phyloP scores from a whole-genome alignment of 2,888 invertebrate genomes.

The Eudasyphora cyanicolor region DNA sequence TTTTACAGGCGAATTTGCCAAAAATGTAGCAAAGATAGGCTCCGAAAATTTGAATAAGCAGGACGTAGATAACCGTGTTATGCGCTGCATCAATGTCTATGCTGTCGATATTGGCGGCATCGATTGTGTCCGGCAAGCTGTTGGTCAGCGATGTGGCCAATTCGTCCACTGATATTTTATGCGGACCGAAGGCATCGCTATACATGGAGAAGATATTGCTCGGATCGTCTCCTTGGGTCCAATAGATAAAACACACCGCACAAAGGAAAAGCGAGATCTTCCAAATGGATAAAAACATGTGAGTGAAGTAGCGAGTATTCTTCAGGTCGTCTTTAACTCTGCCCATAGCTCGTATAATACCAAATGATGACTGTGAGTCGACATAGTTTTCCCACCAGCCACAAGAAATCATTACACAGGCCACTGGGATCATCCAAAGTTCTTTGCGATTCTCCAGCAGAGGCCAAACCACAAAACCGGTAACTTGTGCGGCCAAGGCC shows the following conservation, averaged over 20 bases:
- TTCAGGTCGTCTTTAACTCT: slow-evolving; percentile 90
- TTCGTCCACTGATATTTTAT: slow-evolving; percentile 89
- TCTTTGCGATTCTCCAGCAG: slow-evolving; percentile 87
- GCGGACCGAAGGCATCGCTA: slow-evolving; percentile 87
- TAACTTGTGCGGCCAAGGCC: slow-evolving; percentile 93
- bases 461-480: slow-evolving; percentile 96
- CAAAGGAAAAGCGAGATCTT: slow-evolving; percentile 91
- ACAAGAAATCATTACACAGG: slow-evolving; percentile 91
- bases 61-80: slow-evolving; percentile 87
- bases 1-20: slow-evolving; percentile 97
- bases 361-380: slow-evolving; percentile 90
- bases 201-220: slow-evolving; percentile 89
- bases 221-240: slow-evolving; percentile 88
- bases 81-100: slow-evolving; percentile 86
- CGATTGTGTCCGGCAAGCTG: slow-evolving; percentile 86
- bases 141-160: slow-evolving; percentile 76
- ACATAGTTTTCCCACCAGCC: slow-evolving; percentile 99
- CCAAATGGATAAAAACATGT: slow-evolving; percentile 95
- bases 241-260: slow-evolving; percentile 86
- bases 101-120: slow-evolving; percentile 88
- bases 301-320: slow-evolving; percentile 91
- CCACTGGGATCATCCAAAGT: slow-evolving; percentile 92
- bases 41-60: slow-evolving; percentile 90
- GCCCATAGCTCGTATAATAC: slow-evolving; percentile 85
- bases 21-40: slow-evolving; percentile 95